Conservation (phyloP, 2,113 vertebrate species). For the Corythornis madagascariensis region DNA sequence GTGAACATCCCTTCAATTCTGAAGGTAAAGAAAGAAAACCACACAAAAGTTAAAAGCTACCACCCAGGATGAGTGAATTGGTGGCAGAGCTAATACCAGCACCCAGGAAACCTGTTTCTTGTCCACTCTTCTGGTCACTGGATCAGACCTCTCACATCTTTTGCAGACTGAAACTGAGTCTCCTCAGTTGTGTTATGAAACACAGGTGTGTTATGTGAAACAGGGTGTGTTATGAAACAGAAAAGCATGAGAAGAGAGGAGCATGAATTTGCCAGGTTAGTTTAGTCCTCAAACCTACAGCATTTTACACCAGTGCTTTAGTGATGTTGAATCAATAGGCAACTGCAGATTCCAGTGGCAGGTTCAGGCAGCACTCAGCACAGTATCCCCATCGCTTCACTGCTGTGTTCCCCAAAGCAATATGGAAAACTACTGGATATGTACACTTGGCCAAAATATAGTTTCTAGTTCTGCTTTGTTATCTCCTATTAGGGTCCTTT, state of each 20-base stretch:
- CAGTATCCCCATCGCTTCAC: rapidly evolving
- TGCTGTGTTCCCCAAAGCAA: background rate
- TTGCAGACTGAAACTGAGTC: background rate
- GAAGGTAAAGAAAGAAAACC: background rate
- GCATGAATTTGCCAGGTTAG: background rate
- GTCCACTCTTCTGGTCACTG: background rate
- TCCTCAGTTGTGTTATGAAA: background rate
- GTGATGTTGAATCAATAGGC: background rate
- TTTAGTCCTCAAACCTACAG: background rate
- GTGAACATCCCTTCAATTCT: background rate
- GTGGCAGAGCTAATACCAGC: background rate
- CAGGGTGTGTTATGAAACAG: background rate
- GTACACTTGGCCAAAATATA: background rate
- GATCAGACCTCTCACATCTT: background rate
- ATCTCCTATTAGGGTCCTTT: background rate
- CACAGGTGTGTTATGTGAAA: background rate
- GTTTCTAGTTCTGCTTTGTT: background rate
- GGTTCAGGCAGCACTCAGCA: background rate
- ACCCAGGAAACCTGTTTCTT: background rate
- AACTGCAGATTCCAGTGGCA: background rate
- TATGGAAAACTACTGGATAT: background rate
- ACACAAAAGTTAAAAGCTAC: rapidly evolving
- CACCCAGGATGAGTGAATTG: background rate
- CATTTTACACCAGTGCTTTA: background rate
- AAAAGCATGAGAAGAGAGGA: background rate